Percentiles rank a stretch among this genome's conserved stretches.
Evolutionary conservation across 1,140 invertebrate genomes (phyloP).

Genomic region (Drosophila nikananu): DNA sequence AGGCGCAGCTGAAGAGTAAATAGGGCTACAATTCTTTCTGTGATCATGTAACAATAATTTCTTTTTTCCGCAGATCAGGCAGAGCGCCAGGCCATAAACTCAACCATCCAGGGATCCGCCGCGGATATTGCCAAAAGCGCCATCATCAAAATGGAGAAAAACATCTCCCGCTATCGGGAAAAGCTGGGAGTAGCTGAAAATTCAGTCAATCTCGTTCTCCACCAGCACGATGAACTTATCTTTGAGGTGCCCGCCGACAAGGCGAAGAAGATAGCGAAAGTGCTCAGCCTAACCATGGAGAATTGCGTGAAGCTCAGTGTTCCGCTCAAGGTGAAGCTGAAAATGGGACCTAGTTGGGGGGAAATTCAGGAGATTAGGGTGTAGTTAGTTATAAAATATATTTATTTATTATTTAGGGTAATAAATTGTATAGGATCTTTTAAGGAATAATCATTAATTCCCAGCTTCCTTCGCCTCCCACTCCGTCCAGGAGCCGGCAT

Average conservation of each 20-base stretch:
- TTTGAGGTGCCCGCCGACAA: conserved; percentile 92
- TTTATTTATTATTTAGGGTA: conserved; percentile 18
- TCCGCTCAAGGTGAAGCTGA: conserved; percentile 94
- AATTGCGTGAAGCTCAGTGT: conserved; percentile 90
- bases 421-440: conserved; percentile 18
- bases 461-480: conserved; percentile 86
- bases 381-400: conserved; percentile 16
- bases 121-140: conserved; percentile 97
- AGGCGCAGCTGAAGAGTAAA: conserved; percentile 87
- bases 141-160: conserved; percentile 92
- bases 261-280: conserved; percentile 87
- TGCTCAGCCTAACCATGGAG: conserved; percentile 94
- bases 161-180: conserved; percentile 76
- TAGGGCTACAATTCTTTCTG: background rate
- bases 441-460: background rate
- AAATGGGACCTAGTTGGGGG: conserved; percentile 93
- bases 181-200: conserved; percentile 73
- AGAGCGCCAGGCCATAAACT: conserved; percentile 98
- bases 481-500: conserved; percentile 96
- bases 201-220: conserved; percentile 89
- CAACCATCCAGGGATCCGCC: conserved; percentile 97
- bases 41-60: background rate
- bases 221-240: conserved; percentile 98
- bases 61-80: conserved; percentile 88
- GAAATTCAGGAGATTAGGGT: conserved; percentile 86